Evolutionary conservation across 1,140 invertebrate genomes (phyloP), one percentile per base, ranked within the genome.

Genomic region (Aphelenchoides besseyi): DNA sequence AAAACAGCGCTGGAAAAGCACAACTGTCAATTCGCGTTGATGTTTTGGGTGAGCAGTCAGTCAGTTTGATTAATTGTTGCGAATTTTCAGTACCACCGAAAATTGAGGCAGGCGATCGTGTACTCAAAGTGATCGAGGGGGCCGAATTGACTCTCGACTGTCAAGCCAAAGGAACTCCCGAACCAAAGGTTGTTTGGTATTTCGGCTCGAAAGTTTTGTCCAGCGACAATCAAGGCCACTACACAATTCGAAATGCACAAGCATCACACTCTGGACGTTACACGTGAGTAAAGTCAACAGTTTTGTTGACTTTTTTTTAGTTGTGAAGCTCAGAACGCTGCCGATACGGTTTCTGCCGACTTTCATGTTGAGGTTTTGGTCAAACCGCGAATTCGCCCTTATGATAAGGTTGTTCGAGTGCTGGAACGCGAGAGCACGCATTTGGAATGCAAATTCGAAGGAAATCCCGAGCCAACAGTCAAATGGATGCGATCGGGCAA

Each of bases 121-220:
- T 71, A 12, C 54, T 83, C 52, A 75, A 71, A 48, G 76, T 82
- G 5, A 66, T 73, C 16, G 73, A 78, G 52, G 80, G 76, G 12
- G 62, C 63, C 41, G 52, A 63, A 54, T 28, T 72, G 26, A 71
- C 82, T 28, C 70, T 83, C n/a, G 66, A 81, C 23, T 96, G 94
- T 79, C 88, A 90, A 85, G 93, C 94, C 0, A 89, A 88, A 59
- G 92, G 92, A 0, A 90, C 90, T 84, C 93, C 93, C n/a, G 86
- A 91, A 30, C 91, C 93, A 0, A 88, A 88, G n/a, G 89, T 95
- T 12, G 90, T 91, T 80, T 95, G 92, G 93, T 87, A 89, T 54
- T 54, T 48, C 36, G 33, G 64, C 9, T 69, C 29, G 61, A 12
- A 71, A 37, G 12, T 30, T 12, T 12, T 69, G 1, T 12, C 12